A percentile compares a stretch with the other conserved stretches of the same genome.
These are phyloP conservation scores for Theretra japonica DNA, from an alignment of 2,888 invertebrate genomes.

Conservation along the genomic window DNA sequence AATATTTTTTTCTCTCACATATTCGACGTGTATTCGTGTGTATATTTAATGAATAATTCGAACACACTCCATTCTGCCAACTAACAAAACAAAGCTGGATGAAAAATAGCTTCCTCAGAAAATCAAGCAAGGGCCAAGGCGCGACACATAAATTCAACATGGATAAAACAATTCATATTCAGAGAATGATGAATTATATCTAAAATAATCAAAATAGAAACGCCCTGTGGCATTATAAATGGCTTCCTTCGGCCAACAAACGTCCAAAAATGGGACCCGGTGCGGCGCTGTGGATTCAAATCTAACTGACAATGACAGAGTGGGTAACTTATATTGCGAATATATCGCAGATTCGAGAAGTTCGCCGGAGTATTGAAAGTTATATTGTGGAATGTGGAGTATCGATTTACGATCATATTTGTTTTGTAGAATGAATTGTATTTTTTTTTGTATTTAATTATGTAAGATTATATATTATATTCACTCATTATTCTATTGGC, in stretches of 20 bases:
- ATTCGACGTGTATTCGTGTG: too few relatives aligned
- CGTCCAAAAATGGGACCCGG: neutral
- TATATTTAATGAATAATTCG: too few relatives aligned
- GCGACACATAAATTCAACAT: neutral
- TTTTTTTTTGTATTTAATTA: too few relatives aligned
- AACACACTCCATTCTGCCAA: neutral
- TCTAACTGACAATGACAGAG: slow-evolving; percentile 20
- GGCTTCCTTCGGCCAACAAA: slow-evolving; percentile 14
- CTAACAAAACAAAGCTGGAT: neutral
- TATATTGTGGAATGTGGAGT: too few relatives aligned
- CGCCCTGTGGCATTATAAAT: slow-evolving; percentile 15
- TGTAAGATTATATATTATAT: too few relatives aligned
- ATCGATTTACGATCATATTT: too few relatives aligned
- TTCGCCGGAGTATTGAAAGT: neutral
- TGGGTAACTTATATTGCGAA: slow-evolving; percentile 12
- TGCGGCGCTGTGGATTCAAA: slow-evolving; percentile 12
- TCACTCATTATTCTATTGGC: too few relatives aligned
- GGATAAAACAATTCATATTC: slow-evolving; percentile 17
- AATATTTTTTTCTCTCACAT: too few relatives aligned
- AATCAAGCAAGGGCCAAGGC: neutral
- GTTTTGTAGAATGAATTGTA: too few relatives aligned
- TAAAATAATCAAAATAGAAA: slow-evolving; percentile 8
- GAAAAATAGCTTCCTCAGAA: neutral
- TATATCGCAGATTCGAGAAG: neutral
- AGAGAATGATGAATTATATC: slow-evolving; percentile 23